Base-by-base conservation (phyloP, 2,888 invertebrate genomes). In the Scaptomyza reducta region DNA sequence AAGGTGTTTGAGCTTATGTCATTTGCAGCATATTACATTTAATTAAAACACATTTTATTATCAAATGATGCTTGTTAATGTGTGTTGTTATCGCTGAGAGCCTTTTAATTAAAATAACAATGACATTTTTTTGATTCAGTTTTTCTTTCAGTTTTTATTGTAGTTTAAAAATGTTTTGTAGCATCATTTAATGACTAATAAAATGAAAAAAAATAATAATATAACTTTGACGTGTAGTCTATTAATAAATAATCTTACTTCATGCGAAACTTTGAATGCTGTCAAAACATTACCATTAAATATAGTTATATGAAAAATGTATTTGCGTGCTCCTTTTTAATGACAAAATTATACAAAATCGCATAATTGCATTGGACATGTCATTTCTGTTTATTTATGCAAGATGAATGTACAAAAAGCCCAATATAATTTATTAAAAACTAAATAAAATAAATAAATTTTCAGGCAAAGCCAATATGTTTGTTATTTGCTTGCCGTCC, bases 201-300 rank as follows among this genome's bases (percentile, higher is more conserved):
- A 40, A 50, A 22, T 22, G 22, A 2, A 22, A 22, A n/a, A n/a
- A n/a, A n/a, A n/a, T n/a, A n/a, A 22, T 22, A 22, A 27, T 13
- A 47, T 14, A 55, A 54, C 45, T 65, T 65, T 66, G 68, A 59
- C 51, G 51, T 73, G 59, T 29, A 46, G 29, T 59, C 71, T 82
- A 76, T 74, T 67, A 79, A 79, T 80, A 82, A 73, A 68, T 27
- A 42, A 45, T 41, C 69, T 82, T 79, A 82, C 53, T 68, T 73
- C 45, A 68, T 68, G 66, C 55, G 31, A 44, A 53, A 64, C 38
- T 61, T 58, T 64, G 63, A 50, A 16, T 47, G 67, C 74, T 69
- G 62, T 81, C 70, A 69, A 59, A 60, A 59, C 46, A 42, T 71
- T 60, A 62, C 46, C 74, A 76, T 69, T 68, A 60, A 70, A 57